Base-by-base conservation (phyloP, 2,797 vertebrate species). In the Sphaeramia orbicularis region DNA sequence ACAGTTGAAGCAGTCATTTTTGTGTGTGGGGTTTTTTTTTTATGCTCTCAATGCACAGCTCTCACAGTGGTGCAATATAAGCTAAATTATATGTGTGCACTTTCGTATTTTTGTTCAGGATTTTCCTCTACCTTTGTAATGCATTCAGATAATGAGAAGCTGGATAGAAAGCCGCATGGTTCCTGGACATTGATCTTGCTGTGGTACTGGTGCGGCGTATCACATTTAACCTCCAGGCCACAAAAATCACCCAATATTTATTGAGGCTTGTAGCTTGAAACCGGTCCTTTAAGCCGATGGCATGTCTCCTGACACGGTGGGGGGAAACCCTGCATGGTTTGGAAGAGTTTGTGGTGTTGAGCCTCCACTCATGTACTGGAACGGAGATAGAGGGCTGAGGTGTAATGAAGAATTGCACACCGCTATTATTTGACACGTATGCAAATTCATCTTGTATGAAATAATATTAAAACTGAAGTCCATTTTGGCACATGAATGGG, bases 241-340 rank as follows among this genome's bases (percentile, higher is more conserved):
- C 85, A 86, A 81, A 86, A 87, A 90, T 86, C 60, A 74, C 77
- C 60, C 80, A 86, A 86, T 85, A 90, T 90, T 86, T 86, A 82
- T 82, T 80, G 76, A 89, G 81, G 82, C 50, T 88, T 86, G 78
- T 80, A 85, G 71, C 69, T 76, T 55, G 74, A 90, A 89, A 87
- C 58, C 44, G 13, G 70, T 72, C 71, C 81, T 82, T 83, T 82
- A 85, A 73, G 73, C 79, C 56, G 67, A 81, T 71, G 16, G 70
- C 75, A 50, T 24, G 57, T 83, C 69, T 78, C 69, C 65, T 73
- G 59, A 75, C 50, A 18, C 41, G 49, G 61, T 69, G 55, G 71
- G 65, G 51, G 69, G 66, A 41, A 76, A 68, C 56, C 67, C 66
- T 58, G 60, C 57, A 30, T 48, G 70, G 70, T 87, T 88, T 84